Evolutionary conservation across 2,113 vertebrate genomes (phyloP), one percentile per base, ranked within the genome.

Genomic region (Dinomys branickii): DNA sequence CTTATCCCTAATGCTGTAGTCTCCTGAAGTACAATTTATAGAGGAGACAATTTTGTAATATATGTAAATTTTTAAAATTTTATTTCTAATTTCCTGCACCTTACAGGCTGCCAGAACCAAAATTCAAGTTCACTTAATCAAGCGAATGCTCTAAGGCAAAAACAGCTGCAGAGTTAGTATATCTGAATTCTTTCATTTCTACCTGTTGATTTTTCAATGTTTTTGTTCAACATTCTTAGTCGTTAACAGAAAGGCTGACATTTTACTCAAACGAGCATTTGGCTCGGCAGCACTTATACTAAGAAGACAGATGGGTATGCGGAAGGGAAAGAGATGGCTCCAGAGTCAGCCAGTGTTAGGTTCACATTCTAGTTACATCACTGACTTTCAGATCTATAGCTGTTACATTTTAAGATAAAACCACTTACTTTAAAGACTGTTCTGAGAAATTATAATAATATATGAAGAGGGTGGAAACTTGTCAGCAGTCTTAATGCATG

Each of bases 341-440:
- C 80, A 52, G 63, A 78, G 52, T 94, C 33, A 80, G 63, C n/a
- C 54, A 61, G 44, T 35, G 20, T 47, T 58, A 47, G 35, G 24
- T 73, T 91, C 87, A 83, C 24, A 80, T 58, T 87, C 54, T 35
- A 73, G n/a, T 80, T 50, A 17, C 35, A 85, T 50, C 69, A 81
- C 22, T 83, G 54, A 71, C 20, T 82, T 97, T 92, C 38, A 83
- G 83, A 96, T 35, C 11, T 86, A 78, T 0, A 47, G 52, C 10
- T 52, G 24, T 38, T 47, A 5, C 38, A 88, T 52, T 92, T 94
- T 33, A 73, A 97, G 84, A 63, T 75, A 63, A 92, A 54, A 84
- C 4, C 44, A 59, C n/a, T 91, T 75, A 78, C 73, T 73, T 95
- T 73, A 81, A 92, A 82, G 19, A 86, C 0, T 69, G n/a, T 35